These are phyloP conservation scores for Heterochromis multidens DNA, from an alignment of 2,113 vertebrate species.

Conservation along the genomic window DNA sequence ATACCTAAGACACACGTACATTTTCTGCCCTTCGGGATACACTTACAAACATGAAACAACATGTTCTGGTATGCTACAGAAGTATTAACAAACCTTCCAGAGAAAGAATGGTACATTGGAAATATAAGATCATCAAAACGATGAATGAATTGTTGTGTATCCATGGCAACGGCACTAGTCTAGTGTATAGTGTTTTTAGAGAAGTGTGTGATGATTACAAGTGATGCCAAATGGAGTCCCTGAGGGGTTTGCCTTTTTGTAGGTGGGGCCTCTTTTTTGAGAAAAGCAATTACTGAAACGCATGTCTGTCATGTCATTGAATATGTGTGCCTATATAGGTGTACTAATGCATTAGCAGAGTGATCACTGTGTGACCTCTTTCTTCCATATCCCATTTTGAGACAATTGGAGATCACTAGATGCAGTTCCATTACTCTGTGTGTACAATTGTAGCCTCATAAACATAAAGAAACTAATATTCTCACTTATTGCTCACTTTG, in stretches of 20 bases:
- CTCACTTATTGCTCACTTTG: background rate
- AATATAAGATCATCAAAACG: constrained; percentile 2
- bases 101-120: background rate
- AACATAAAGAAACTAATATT: background rate
- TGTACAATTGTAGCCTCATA: background rate
- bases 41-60: constrained; percentile 21
- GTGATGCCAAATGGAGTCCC: constrained; percentile 46
- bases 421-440: background rate
- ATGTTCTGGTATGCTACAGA: constrained; percentile 30
- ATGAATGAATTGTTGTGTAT: constrained; percentile 22
- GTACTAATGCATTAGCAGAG: constrained; percentile 38
- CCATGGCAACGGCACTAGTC: constrained; percentile 43
- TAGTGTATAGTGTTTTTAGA: constrained; percentile 17
- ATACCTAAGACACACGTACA: constrained; percentile 26
- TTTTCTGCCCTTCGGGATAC: background rate
- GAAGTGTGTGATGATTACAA: constrained; percentile 50
- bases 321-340: background rate
- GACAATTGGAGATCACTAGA: background rate
- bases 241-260: constrained; percentile 43
- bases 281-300: constrained; percentile 34
- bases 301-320: background rate
- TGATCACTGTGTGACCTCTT: background rate
- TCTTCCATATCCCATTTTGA: background rate
- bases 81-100: background rate
- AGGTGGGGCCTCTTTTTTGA: constrained; percentile 17